These are phyloP conservation scores for Watsonalla cultraria DNA, from an alignment of 2,888 invertebrate genomes.

Conservation along the genomic window DNA sequence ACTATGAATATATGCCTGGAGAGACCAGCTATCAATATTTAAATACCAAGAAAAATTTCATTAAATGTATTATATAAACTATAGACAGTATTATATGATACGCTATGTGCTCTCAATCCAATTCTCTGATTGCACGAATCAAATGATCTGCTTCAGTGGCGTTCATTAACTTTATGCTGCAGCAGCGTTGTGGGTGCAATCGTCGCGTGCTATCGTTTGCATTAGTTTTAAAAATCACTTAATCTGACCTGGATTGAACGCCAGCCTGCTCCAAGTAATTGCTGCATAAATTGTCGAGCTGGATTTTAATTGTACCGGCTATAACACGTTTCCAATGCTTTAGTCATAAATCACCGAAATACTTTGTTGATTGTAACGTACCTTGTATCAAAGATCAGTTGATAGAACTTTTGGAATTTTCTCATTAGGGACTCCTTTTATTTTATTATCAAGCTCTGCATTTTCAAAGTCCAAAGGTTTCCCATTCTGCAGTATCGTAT, in stretches of 20 bases:
- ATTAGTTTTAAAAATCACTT: slow-evolving; percentile 75
- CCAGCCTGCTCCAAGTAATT: slow-evolving; percentile 65
- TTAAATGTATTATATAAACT: no score
- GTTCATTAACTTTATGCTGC: slow-evolving; percentile 63
- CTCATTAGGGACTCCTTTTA: background rate
- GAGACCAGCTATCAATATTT: no score
- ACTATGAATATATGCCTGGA: no score
- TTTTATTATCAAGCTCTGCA: no score
- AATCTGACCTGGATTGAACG: slow-evolving; percentile 73
- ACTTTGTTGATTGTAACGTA: background rate
- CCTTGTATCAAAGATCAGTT: background rate
- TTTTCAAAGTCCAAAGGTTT: background rate
- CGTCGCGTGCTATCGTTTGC: slow-evolving; percentile 63
- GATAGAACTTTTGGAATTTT: slow-evolving; percentile 5
- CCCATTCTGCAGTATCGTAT: background rate
- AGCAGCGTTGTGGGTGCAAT: slow-evolving; percentile 39
- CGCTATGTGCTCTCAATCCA: slow-evolving; percentile 28
- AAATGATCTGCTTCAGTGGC: slow-evolving; percentile 37
- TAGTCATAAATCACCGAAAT: background rate
- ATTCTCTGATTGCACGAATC: slow-evolving; percentile 37
- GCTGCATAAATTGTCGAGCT: slow-evolving; percentile 68
- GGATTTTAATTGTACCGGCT: slow-evolving; percentile 56
- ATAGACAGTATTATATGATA: no score
- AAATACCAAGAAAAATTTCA: no score
- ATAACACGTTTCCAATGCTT: slow-evolving; percentile 24